Evolutionary conservation across 1,140 invertebrate genomes (phyloP), one percentile per base, ranked within the genome.

Genomic region (Aricia agestis): DNA sequence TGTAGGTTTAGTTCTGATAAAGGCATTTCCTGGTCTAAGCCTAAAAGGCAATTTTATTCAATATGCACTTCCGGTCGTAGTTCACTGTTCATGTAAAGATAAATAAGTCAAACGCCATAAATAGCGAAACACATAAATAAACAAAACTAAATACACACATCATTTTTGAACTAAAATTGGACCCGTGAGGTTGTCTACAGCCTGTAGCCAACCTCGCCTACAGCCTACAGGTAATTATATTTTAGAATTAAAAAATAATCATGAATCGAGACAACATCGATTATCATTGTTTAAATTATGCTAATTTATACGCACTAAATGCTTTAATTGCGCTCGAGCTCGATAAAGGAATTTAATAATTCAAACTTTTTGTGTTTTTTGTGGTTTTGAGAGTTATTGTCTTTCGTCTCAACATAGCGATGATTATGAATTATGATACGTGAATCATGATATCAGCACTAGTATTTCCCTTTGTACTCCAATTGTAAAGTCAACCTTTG

Each of bases 301-400:
- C 13, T 52, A 52, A 52, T 52, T 52, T 52, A 52, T 52, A 52
- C 59, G 18, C 59, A 59, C 58, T 63, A 63, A 19, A 18, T 18
- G 59, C 18, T 63, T 63, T 63, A 31, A 63, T 63, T 63, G 11
- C 59, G 6, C 10, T 18, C 6, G 58, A 17, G 18, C 58, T 63
- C 59, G 6, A 63, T 63, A 10, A 63, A 63, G 59, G 19, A 19
- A 63, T 59, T 63, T 25, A 63, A 52, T 52, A 15, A 25, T 63
- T 63, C n/a, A n/a, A 63, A n/a, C n/a, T n/a, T n/a, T n/a, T n/a
- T n/a, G n/a, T n/a, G n/a, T n/a, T n/a, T n/a, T n/a, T n/a, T n/a
- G n/a, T n/a, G n/a, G n/a, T n/a, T n/a, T n/a, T n/a, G n/a, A n/a
- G n/a, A n/a, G n/a, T n/a, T n/a, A n/a, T n/a, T n/a, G n/a, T n/a